Evolutionary conservation across 2,113 vertebrate genomes (phyloP), one percentile per base, ranked within the genome.

Genomic region (Heloderma charlesbogerti): DNA sequence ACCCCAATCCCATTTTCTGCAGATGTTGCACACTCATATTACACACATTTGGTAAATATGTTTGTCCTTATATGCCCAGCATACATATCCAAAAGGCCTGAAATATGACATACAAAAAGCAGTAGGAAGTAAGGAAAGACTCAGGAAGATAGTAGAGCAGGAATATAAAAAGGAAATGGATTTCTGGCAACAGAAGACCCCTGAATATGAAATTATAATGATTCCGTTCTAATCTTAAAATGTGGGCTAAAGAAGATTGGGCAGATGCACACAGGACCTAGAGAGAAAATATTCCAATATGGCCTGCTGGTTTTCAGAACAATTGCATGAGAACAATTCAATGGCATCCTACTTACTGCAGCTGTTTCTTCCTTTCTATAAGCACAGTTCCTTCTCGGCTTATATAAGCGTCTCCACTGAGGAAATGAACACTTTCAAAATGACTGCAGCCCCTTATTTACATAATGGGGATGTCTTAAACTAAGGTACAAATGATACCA

Each of bases 101-200:
- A 90, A 13, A 4, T 37, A 51, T 86, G 66, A 40, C 57, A 27
- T 79, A 10, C 78, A 91, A 31, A 84, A 93, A 92, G 75, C 25
- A 92, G 54, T 0, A 94, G 79, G 45, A 78, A 90, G 3, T 72
- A 93, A 93, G 80, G 0, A 51, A 22, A 1, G 7, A 45, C 75
- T 78, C 6, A 83, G 92, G 69, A 22, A 77, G 86, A 86, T 22
- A 18, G 45, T 84, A 91, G 3, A 1, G 6, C 9, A 51, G 40
- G 71, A 57, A 74, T 79, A 82, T 86, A 88, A 51, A 88, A 13
- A 95, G 90, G 89, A 94, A 89, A 81, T 67, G 51, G 48, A 92
- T 74, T 67, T 90, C 91, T 83, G 67, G 37, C n/a, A 86, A 43
- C 86, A 89, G 89, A 92, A 93, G 87, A 13, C 74, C 1, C 40